Base-by-base conservation (phyloP, 23 tunicate genomes). In the Trididemnum miniatum region DNA sequence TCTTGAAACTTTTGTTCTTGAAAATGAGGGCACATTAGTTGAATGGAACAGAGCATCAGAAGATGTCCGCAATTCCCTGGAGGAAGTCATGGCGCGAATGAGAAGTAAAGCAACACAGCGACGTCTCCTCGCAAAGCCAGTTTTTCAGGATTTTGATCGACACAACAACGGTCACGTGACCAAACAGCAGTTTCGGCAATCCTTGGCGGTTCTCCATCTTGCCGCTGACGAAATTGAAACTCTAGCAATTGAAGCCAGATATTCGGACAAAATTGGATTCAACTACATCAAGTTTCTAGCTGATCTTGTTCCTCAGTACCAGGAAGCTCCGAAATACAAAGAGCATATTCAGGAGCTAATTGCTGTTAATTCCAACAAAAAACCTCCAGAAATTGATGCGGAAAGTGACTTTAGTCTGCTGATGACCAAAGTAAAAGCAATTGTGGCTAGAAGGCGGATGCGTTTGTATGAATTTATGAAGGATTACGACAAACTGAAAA, bases 101-200 rank as follows among this genome's bases (percentile, higher is more conserved):
- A 51, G 87, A 44, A 85, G 90, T 30, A 38, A 84, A 24, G 88
- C 88, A 1, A 38, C 38, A 20, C 87, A 88, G 29, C 71, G 98
- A 52, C 84, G 97, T 1, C 7, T 84, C n/a, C 67, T 92, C 27
- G 88, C 90, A 5, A 93, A 93, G 59, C 98, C 98, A n/a, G 84
- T 88, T 28, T 93, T 93, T 66, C 98, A 93, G 77, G 98, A 93
- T 59, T 93, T 93, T 57, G 98, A 93, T 50, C 60, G 67, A 51
- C 98, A 93, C 63, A 88, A 93, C 84, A 88, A 84, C 64, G 98
- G 98, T 26, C 98, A 93, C 73, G 87, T 93, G 18, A 84, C 98
- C 1, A 93, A 81, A 31, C 80, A 85, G 0, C 98, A 93, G 79
- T 93, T 81, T 34, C 79, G 89, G 20, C 98, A 93, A 54, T 80